Evolutionary conservation across 92 coral and sea anemone genomes (phyloP).

Genomic region (Siderastrea siderea): DNA sequence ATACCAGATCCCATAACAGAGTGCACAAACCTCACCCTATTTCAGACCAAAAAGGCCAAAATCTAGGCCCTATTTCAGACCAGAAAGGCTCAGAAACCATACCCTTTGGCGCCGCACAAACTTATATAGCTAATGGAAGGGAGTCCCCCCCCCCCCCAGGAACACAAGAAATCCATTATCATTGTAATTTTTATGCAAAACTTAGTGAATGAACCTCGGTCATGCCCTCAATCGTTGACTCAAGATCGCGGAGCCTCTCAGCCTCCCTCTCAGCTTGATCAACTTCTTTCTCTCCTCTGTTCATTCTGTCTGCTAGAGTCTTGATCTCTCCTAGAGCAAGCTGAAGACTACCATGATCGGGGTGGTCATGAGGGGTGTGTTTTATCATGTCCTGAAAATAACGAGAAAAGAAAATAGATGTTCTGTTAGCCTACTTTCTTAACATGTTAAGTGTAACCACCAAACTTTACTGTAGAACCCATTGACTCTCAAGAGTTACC

Average conservation of each 20-base stretch:
- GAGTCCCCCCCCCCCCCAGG: no score
- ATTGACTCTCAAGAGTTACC: no score
- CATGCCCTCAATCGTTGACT: slow-evolving; percentile 96
- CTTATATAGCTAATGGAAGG: no score
- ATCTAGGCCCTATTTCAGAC: no score
- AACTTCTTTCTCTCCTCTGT: slow-evolving; percentile 93
- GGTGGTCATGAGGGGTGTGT: slow-evolving; percentile 96
- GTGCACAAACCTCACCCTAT: no score
- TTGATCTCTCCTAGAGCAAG: slow-evolving; percentile 96
- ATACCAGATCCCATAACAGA: no score
- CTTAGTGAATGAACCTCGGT: slow-evolving; percentile 65
- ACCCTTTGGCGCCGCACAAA: no score
- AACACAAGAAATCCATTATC: no score
- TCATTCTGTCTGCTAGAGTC: slow-evolving; percentile 98
- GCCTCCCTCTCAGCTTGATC: slow-evolving; percentile 99
- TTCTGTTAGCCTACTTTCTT: neutral
- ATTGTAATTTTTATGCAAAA: no score
- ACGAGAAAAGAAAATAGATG: neutral
- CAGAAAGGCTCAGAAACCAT: no score
- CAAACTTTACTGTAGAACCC: neutral
- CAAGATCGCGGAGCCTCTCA: slow-evolving; percentile 92
- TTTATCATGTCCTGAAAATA: slow-evolving; percentile 92
- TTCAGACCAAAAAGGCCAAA: no score
- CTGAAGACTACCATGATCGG: slow-evolving; percentile 94
- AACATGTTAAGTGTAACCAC: neutral